Evolutionary conservation across 2,888 invertebrate species (phyloP).

Genomic region (Argyra leucocephala): DNA sequence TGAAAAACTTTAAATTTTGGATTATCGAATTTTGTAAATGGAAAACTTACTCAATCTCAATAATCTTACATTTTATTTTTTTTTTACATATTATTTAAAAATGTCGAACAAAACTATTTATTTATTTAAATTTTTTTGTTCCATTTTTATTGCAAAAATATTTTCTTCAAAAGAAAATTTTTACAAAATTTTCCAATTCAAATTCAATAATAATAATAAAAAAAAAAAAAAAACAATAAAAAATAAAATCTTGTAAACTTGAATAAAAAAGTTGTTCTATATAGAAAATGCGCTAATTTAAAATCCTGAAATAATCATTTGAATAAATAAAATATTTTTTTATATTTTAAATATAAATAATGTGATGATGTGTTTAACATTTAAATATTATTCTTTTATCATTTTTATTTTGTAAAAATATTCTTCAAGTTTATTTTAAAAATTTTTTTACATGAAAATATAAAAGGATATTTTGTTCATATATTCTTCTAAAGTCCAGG

Average conservation of each 20-base stretch:
- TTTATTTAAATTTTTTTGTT: too few relatives aligned
- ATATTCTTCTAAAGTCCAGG: not conserved
- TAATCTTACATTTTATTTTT: too few relatives aligned
- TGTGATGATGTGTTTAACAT: not conserved
- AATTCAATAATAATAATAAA: too few relatives aligned
- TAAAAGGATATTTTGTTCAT: not conserved
- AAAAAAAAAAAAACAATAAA: not conserved
- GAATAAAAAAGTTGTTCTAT: not conserved
- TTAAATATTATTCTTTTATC: not conserved
- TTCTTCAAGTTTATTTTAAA: not conserved
- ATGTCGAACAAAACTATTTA: too few relatives aligned
- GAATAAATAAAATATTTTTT: not conserved
- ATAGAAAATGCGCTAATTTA: not conserved
- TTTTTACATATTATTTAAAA: too few relatives aligned
- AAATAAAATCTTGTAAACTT: not conserved
- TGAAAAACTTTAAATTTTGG: too few relatives aligned
- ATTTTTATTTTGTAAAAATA: not conserved
- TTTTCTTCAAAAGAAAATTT: too few relatives aligned
- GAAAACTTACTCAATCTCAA: too few relatives aligned
- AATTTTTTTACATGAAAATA: not conserved
- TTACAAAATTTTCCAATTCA: too few relatives aligned
- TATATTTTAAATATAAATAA: not conserved
- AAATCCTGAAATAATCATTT: conserved; percentile 6
- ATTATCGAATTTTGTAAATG: too few relatives aligned
- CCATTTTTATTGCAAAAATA: too few relatives aligned